Evolutionary conservation across 1,140 invertebrate species (phyloP).

Genomic region (Solen grandis): DNA sequence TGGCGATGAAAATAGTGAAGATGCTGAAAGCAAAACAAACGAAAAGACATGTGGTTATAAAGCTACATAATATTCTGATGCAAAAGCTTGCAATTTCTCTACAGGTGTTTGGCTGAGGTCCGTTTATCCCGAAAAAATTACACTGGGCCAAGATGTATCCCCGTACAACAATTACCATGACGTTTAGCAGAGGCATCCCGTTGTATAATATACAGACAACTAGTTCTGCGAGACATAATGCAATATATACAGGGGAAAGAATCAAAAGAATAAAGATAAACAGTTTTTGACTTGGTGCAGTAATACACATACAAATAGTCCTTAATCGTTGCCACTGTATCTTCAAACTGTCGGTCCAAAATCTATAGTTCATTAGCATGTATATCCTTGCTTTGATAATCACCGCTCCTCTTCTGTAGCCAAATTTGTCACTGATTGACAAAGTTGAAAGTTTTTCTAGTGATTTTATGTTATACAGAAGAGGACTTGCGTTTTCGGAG

Average conservation of each 20-base stretch:
- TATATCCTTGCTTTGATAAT: not conserved
- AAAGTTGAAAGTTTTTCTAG: conserved; percentile 1
- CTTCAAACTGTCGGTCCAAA: not conserved
- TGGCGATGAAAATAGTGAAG: not conserved
- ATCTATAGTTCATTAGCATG: not conserved
- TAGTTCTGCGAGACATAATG: not conserved
- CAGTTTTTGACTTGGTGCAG: not conserved
- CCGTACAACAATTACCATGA: not conserved
- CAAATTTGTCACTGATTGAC: not conserved
- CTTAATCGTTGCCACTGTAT: not conserved
- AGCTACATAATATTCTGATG: not conserved
- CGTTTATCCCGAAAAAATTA: not conserved
- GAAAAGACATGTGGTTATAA: not conserved
- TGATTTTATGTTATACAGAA: too few relatives aligned
- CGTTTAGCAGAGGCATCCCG: conserved; percentile 12
- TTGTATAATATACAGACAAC: not conserved
- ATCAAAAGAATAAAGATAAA: not conserved
- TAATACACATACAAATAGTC: not conserved
- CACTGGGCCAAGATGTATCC: not conserved
- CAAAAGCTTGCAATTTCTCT: not conserved
- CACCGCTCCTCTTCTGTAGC: not conserved
- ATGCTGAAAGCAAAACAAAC: conserved; percentile 10
- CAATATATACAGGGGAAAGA: not conserved
- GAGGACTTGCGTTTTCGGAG: too few relatives aligned
- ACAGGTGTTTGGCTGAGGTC: not conserved